These are phyloP conservation scores for Climacteris rufus DNA, from an alignment of 2,113 vertebrate genomes.

Conservation along the genomic window DNA sequence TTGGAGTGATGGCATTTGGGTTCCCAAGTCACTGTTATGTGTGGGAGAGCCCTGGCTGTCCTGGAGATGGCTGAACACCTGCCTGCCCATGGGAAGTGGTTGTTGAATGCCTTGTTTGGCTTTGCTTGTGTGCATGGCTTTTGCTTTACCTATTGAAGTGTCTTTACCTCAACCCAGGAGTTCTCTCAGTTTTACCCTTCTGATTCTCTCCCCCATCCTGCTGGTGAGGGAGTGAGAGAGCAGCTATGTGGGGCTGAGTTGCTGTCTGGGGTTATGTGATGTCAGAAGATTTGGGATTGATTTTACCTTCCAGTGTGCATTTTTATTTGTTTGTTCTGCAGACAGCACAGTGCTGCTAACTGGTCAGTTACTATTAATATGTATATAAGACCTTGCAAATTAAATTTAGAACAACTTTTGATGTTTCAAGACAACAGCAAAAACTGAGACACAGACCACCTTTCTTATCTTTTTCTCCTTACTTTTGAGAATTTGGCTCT, in stretches of 20 bases:
- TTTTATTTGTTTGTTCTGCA: neutral
- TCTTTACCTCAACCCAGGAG: neutral
- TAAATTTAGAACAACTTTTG: neutral
- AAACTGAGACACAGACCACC: neutral
- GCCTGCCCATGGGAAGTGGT: neutral
- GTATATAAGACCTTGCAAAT: neutral
- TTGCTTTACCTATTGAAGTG: neutral
- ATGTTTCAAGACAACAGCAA: neutral
- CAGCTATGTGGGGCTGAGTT: neutral
- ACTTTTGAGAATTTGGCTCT: neutral
- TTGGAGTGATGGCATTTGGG: fast-evolving
- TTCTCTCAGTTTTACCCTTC: neutral
- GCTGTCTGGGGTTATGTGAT: neutral
- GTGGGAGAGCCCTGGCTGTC: neutral
- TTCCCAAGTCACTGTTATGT: fast-evolving
- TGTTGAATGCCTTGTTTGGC: neutral
- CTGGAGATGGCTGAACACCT: neutral
- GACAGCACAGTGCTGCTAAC: neutral
- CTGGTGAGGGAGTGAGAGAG: fast-evolving
- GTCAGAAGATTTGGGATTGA: neutral
- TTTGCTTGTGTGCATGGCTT: neutral
- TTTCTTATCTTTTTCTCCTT: neutral
- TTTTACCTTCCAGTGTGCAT: neutral
- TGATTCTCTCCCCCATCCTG: neutral
- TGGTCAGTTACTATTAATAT: neutral